These are phyloP conservation scores for Pimephales promelas DNA, from an alignment of 2,113 vertebrate genomes.

Conservation along the genomic window DNA sequence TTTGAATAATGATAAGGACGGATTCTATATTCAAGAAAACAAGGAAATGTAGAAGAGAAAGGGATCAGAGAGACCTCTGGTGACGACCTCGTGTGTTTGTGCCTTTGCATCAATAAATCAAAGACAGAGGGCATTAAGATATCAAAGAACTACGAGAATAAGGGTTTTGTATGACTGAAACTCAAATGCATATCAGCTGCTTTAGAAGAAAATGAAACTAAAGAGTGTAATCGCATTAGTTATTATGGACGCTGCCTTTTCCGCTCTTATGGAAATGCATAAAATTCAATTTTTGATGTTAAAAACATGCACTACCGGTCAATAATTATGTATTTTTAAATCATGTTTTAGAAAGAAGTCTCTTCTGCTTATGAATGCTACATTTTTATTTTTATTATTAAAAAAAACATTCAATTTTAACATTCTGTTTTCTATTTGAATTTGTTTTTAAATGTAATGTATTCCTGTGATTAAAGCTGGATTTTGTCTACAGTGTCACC, in stretches of 20 bases:
- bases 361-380: background rate
- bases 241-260: too few relatives aligned
- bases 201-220: background rate
- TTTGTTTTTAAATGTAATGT: too few relatives aligned
- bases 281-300: too few relatives aligned
- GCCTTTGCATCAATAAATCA: constrained; percentile 50
- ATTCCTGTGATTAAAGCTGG: too few relatives aligned
- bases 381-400: too few relatives aligned
- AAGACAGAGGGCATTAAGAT: constrained; percentile 46
- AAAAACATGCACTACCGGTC: background rate
- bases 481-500: too few relatives aligned
- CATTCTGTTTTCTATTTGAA: too few relatives aligned
- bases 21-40: constrained; percentile 3
- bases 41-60: background rate
- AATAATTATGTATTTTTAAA: background rate
- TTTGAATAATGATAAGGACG: background rate
- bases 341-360: background rate
- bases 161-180: constrained; percentile 1
- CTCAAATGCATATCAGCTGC: constrained; percentile 18
- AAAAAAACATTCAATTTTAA: too few relatives aligned
- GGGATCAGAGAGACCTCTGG: constrained; percentile 40
- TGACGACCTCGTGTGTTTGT: constrained; percentile 37
- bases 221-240: background rate
- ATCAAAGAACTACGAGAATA: constrained; percentile 46
- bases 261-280: too few relatives aligned